These are phyloP conservation scores for Hypanus sabinus DNA, from an alignment of 2,113 vertebrate genomes.

Conservation along the genomic window DNA sequence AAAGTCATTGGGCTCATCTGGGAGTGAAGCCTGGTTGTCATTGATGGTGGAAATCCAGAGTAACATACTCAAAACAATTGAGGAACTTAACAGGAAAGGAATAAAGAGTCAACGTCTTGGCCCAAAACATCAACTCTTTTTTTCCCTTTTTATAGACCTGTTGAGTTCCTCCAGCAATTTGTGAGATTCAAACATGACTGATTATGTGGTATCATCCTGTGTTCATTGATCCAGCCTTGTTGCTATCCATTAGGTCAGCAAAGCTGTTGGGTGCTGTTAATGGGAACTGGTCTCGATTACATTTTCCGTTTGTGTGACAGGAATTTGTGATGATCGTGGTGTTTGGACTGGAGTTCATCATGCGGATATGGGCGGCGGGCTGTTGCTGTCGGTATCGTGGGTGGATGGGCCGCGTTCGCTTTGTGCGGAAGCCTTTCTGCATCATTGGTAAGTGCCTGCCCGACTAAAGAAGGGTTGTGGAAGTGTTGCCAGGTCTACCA, in stretches of 20 bases:
- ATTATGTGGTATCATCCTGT: background rate
- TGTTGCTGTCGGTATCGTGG: slow-evolving; percentile 91
- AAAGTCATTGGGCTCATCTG: too few species aligned
- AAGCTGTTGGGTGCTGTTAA: too few species aligned
- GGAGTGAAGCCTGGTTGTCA: too few species aligned
- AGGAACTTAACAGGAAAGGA: too few species aligned
- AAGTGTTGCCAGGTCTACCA: background rate
- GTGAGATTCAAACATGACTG: background rate
- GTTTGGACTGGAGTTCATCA: slow-evolving; percentile 91
- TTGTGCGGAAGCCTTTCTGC: slow-evolving; percentile 91
- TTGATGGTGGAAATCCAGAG: too few species aligned
- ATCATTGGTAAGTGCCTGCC: slow-evolving; percentile 62
- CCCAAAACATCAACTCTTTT: too few species aligned
- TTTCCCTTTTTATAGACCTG: too few species aligned
- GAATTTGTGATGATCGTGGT: slow-evolving; percentile 98
- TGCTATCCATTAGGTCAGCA: background rate
- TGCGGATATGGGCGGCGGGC: slow-evolving; percentile 92
- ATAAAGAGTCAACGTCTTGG: too few species aligned
- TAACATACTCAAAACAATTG: too few species aligned
- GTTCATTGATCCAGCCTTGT: background rate
- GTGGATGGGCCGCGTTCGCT: slow-evolving; percentile 90
- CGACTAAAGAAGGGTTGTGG: background rate
- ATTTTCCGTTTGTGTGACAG: slow-evolving; percentile 51
- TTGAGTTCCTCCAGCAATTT: too few species aligned
- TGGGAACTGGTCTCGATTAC: background rate